Evolutionary conservation across 2,888 invertebrate species (phyloP), one percentile per base, ranked within the genome.

Genomic region (Taphrorychus bicolor): DNA sequence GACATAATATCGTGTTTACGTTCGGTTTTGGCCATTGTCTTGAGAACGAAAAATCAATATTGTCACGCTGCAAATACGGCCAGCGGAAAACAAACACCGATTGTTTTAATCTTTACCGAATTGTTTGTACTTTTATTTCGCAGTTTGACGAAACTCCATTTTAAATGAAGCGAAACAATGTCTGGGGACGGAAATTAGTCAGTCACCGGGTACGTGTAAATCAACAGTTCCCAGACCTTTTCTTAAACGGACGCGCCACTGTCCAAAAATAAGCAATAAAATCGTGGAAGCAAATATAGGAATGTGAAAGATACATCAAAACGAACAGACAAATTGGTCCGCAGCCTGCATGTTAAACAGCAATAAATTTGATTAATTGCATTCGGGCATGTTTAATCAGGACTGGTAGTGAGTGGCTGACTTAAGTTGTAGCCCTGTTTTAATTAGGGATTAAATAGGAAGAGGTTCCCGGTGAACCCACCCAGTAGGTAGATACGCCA

Each of bases 301-400:
- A 59, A 59, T 59, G 59, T 54, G 59, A 45, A 59, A 65, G 65
- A 65, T 59, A 40, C 59, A 65, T 65, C 65, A 65, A 65, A 65
- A 65, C 41, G 53, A 53, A 65, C 59, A 59, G 65, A 65, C 65
- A 65, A 65, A 65, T 65, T 65, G 65, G 59, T 16, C 53, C n/a
- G 45, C n/a, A 59, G 59, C 48, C 65, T 65, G 65, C 65, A 65
- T 65, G 65, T 54, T 65, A 65, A 65, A 48, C 59, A 59, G 59
- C 53, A 42, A 65, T 65, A 65, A 65, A 65, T 65, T 59, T 59
- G 59, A 59, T 65, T 65, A 65, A 65, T 65, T 65, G 59, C 65
- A 59, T 49, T 51, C 16, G 40, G 51, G 19, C 63, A 63, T 63
- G 63, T 63, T 57, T 63, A 63, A 63, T 63, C 63, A 60, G 53